Evolutionary conservation across 1,140 invertebrate species (phyloP), one percentile per base, ranked within the genome.

Genomic region (Pseudomyrmex pallidus): DNA sequence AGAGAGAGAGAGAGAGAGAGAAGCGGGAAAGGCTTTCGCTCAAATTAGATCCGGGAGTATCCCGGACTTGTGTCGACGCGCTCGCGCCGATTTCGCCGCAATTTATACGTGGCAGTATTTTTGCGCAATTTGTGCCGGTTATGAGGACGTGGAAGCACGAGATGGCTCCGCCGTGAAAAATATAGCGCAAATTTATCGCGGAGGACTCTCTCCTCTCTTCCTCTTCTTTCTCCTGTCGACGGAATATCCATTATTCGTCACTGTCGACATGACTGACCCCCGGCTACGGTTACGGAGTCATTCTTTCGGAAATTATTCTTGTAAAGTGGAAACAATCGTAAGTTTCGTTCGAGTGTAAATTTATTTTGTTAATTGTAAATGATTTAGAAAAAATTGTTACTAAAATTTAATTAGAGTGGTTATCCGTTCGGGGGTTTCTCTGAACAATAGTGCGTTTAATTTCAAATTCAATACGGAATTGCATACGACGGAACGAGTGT

Each of bases 71-170:
- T 88, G 86, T 88, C 80, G 78, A 70, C 86, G 76, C 35, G 70
- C 35, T 35, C 67, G 50, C 83, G 68, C 84, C 84, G 88, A 89
- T 89, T 89, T 89, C 73, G 74, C 74, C 73, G 62, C 90, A 90
- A 90, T 90, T 90, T 90, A 89, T 91, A 90, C 73, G 86, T 83
- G 72, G 52, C 83, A 90, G 85, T 91, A 91, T 91, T 91, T 91
- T 91, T 91, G 90, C 70, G 87, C 90, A 90, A 91, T 91, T 91
- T 91, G 86, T 90, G 90, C 86, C 80, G 83, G 88, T 91, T 90
- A 90, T 90, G 90, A 90, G 90, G 84, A 91, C 82, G 74, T 82
- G 87, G 82, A 82, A 86, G 72, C 77, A 78, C 74, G 72, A 70
- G 72, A 88, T 82, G 84, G 62, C 88, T 83, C 86, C 83, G 78